Evolutionary conservation across 2,888 invertebrate species (phyloP).

Genomic region (Nasonovia ribisnigri): DNA sequence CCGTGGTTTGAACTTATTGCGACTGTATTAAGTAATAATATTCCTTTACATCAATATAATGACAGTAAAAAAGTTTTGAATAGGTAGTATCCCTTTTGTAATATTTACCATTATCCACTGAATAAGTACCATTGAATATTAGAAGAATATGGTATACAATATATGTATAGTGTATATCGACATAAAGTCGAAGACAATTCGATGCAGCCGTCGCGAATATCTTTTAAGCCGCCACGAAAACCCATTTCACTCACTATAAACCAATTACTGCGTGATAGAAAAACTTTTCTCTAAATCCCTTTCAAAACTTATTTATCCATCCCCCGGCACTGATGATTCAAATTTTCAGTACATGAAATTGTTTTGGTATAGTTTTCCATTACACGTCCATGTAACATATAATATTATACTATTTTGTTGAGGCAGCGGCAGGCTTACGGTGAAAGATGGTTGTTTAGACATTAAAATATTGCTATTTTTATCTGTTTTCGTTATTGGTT

Average conservation of each 20-base stretch:
- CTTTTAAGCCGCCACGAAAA: neutral
- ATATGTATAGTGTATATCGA: neutral
- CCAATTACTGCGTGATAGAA: slow-evolving; percentile 32
- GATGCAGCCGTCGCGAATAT: neutral
- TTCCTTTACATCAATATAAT: neutral
- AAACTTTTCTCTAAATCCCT: slow-evolving; percentile 36
- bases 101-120: neutral
- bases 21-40: slow-evolving; percentile 13
- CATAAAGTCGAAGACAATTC: neutral
- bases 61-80: slow-evolving; percentile 34
- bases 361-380: neutral
- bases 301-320: neutral
- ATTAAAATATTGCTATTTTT: slow-evolving; percentile 2
- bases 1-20: neutral
- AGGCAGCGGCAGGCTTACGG: neutral
- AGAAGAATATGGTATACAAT: neutral
- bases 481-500: neutral
- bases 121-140: slow-evolving; percentile 12
- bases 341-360: slow-evolving; percentile 34
- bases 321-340: neutral
- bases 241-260: slow-evolving; percentile 9
- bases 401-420: neutral
- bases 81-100: slow-evolving; percentile 1
- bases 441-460: neutral
- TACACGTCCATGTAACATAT: neutral